Evolutionary conservation across 2,113 vertebrate genomes (phyloP).

Genomic region (Sebastes schlegelii): DNA sequence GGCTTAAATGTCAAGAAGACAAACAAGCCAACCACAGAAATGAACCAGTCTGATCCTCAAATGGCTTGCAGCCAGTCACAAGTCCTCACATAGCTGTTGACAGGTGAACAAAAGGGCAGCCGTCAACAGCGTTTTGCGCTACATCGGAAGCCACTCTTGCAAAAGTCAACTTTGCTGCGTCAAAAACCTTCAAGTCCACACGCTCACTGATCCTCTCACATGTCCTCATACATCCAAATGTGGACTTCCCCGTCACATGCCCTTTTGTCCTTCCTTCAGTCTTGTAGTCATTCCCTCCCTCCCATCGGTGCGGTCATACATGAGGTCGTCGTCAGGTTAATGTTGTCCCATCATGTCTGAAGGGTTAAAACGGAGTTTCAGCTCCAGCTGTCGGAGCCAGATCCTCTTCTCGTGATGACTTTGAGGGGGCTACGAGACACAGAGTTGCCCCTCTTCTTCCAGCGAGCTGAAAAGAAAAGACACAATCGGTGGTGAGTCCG

Average conservation of each 20-base stretch:
- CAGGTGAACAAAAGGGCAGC: slow-evolving; percentile 28
- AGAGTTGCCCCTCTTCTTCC: slow-evolving; percentile 83
- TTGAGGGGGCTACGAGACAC: slow-evolving; percentile 82
- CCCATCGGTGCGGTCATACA: slow-evolving; percentile 20
- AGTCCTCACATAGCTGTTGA: slow-evolving; percentile 15
- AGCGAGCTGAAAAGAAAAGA: slow-evolving; percentile 74
- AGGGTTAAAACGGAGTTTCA: slow-evolving; percentile 55
- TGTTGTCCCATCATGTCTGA: neutral
- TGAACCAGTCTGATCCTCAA: neutral
- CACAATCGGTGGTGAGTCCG: slow-evolving; percentile 4
- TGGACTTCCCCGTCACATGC: slow-evolving; percentile 19
- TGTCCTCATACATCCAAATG: slow-evolving; percentile 50
- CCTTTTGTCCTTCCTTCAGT: slow-evolving; percentile 16
- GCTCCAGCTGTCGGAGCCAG: slow-evolving; percentile 77
- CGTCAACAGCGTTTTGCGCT: neutral
- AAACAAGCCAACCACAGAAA: slow-evolving; percentile 7
- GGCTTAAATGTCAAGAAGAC: slow-evolving; percentile 8
- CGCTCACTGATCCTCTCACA: slow-evolving; percentile 2
- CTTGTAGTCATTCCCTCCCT: slow-evolving; percentile 25
- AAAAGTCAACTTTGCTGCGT: neutral
- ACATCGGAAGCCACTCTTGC: neutral
- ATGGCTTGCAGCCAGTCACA: slow-evolving; percentile 16
- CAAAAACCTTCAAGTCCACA: slow-evolving; percentile 33
- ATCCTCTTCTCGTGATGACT: slow-evolving; percentile 78
- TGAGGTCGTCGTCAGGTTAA: slow-evolving; percentile 37